Conservation (phyloP, 2,888 invertebrate species). For the Tenthredo livida region DNA sequence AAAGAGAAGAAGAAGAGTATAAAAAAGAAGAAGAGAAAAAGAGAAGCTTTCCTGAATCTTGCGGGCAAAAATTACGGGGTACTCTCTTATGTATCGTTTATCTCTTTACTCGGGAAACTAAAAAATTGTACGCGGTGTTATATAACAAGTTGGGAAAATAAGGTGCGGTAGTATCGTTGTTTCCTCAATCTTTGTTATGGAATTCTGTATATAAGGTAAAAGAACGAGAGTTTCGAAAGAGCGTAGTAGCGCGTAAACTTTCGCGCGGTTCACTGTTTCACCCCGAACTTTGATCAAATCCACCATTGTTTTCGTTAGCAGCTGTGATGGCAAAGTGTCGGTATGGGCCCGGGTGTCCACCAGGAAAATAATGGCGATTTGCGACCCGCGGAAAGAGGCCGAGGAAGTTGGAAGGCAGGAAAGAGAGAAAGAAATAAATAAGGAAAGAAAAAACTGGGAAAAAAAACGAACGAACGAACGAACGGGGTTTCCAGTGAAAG, state of each 20-base stretch:
- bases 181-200: slow-evolving; percentile 24
- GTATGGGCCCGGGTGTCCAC: not conserved
- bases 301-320: slow-evolving; percentile 9
- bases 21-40: not conserved
- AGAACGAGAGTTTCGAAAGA: not conserved
- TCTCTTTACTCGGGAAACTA: not conserved
- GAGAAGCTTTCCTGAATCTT: not conserved
- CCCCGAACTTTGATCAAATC: not conserved
- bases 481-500: not conserved
- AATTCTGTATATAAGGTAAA: not conserved
- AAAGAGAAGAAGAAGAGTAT: not conserved
- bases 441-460: not conserved
- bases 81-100: not conserved
- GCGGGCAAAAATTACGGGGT: not conserved
- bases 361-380: not conserved
- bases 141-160: not conserved
- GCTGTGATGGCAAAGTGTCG: not conserved
- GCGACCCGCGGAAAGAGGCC: not conserved
- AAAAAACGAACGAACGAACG: not conserved
- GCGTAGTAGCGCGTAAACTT: slow-evolving; percentile 9
- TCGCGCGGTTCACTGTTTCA: not conserved
- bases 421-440: not conserved
- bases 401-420: not conserved
- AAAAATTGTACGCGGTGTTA: not conserved
- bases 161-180: not conserved